Evolutionary conservation across 2,113 vertebrate species (phyloP).

Genomic region (Anolis sagrei): DNA sequence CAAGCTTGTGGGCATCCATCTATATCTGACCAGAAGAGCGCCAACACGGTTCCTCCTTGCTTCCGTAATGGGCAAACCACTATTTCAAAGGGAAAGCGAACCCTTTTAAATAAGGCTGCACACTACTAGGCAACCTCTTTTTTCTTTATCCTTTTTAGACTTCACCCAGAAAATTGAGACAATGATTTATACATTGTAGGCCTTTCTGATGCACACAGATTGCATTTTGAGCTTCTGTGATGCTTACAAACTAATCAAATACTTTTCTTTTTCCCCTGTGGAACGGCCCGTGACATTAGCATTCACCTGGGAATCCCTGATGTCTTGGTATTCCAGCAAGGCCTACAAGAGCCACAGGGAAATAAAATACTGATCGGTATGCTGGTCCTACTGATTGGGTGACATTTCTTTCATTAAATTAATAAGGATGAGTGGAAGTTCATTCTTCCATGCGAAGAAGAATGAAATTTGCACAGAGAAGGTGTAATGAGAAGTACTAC

Average conservation of each 20-base stretch:
- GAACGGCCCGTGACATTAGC: slow-evolving; percentile 50
- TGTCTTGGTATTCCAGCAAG: slow-evolving; percentile 22
- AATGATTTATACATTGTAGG: slow-evolving; percentile 62
- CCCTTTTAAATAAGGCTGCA: slow-evolving; percentile 47
- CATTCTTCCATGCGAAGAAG: not conserved
- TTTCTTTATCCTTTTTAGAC: slow-evolving; percentile 5
- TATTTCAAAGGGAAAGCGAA: slow-evolving; percentile 29
- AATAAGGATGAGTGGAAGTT: not conserved
- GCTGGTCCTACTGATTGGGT: slow-evolving; percentile 19
- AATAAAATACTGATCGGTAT: slow-evolving; percentile 17
- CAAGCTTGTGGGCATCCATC: slow-evolving; percentile 49
- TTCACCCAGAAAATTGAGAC: slow-evolving; percentile 55
- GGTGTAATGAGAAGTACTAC: not conserved
- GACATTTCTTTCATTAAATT: slow-evolving; percentile 33
- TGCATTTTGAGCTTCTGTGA: slow-evolving; percentile 60
- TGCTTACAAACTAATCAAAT: slow-evolving; percentile 52
- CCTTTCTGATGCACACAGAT: slow-evolving; percentile 54
- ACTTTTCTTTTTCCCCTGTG: slow-evolving; percentile 62
- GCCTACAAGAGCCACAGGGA: slow-evolving; percentile 35
- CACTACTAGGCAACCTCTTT: slow-evolving; percentile 35
- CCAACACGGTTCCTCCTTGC: slow-evolving; percentile 36
- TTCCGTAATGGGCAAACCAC: slow-evolving; percentile 45
- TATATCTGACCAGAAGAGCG: slow-evolving; percentile 30
- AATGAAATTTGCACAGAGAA: not conserved
- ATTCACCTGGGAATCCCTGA: slow-evolving; percentile 51